Base-by-base conservation (phyloP, 1,140 invertebrate species). In the Drosophila equinoxialis region DNA sequence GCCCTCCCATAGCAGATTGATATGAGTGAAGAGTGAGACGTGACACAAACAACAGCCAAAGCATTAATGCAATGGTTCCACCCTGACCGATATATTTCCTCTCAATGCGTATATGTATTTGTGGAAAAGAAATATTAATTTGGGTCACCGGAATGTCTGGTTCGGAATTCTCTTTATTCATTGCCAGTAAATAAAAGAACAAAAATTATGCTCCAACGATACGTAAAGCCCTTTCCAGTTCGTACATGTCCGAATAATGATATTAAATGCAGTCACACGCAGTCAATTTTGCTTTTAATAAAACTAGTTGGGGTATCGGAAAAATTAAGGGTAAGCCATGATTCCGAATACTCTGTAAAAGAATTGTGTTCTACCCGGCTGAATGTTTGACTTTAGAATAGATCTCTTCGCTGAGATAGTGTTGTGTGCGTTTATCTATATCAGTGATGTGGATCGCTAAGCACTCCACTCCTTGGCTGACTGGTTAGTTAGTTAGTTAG, bases 11-110 rank as follows among this genome's bases (percentile, higher is more conserved):
- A 13, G 8, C 7, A n/a, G 11, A 5, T n/a, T 20, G 45, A 17
- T 20, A 3, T 10, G 17, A 48, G 8, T 35, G 33, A 37, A 1
- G 63, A 30, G 26, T 39, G 59, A 68, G 30, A 48, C 70, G 70
- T 72, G 65, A 59, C 37, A 41, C 65, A 41, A 62, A 63, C 61
- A 45, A 23, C 39, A 20, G 35, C 39, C 42, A n/a, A 41, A 23
- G 74, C 13, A 77, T 77, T 77, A 77, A 45, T 69, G 41, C 72
- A 69, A 76, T 66, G 60, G 59, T 76, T 17, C 14, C 20, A 23
- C 74, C 65, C 74, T 77, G 74, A 74, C 74, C 74, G 76, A 77
- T 61, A 77, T 60, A 77, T 70, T 77, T 77, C 33, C 66, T 61
- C 42, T 76, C 51, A 64, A 65, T 73, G 57, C n/a, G 57, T 20